phyloP scores from a whole-genome alignment of 37 sponge, comb jelly and placozoan genomes.

The Beroe forskalii region DNA sequence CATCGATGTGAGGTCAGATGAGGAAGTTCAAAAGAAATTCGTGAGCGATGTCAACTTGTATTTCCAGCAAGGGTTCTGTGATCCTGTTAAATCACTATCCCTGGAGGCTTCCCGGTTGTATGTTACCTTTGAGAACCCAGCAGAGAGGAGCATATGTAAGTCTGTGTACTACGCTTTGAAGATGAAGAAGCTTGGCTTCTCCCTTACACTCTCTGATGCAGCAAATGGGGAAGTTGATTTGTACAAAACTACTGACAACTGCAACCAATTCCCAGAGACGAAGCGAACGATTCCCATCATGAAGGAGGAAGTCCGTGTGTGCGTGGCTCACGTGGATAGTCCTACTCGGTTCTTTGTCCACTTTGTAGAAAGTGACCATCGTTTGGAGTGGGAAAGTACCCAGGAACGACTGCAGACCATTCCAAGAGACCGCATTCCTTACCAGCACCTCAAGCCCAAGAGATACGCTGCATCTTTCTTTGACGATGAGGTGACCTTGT shows the following conservation, averaged over 20 bases:
- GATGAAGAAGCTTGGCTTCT: constrained; percentile 38
- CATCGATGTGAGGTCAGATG: constrained; percentile 3
- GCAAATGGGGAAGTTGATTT: not conserved
- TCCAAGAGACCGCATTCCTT: not conserved
- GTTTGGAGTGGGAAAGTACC: constrained; percentile 5
- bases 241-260: too few relatives aligned
- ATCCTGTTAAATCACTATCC: constrained; percentile 13
- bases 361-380: not conserved
- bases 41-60: not conserved
- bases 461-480: constrained; percentile 1
- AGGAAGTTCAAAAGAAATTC: constrained; percentile 4
- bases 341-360: constrained; percentile 51
- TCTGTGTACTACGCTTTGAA: constrained; percentile 49
- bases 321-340: constrained; percentile 18
- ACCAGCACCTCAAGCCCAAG: constrained; percentile 36
- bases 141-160: not conserved
- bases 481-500: constrained; percentile 36
- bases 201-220: not conserved
- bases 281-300: constrained; percentile 38
- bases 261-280: not conserved
- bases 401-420: not conserved
- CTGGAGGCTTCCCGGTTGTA: constrained; percentile 1
- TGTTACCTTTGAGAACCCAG: constrained; percentile 47
- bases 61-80: constrained; percentile 2
- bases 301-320: constrained; percentile 6